These are phyloP conservation scores for Callyntrura sp. DNA, from an alignment of 2,888 invertebrate species.

Conservation along the genomic window DNA sequence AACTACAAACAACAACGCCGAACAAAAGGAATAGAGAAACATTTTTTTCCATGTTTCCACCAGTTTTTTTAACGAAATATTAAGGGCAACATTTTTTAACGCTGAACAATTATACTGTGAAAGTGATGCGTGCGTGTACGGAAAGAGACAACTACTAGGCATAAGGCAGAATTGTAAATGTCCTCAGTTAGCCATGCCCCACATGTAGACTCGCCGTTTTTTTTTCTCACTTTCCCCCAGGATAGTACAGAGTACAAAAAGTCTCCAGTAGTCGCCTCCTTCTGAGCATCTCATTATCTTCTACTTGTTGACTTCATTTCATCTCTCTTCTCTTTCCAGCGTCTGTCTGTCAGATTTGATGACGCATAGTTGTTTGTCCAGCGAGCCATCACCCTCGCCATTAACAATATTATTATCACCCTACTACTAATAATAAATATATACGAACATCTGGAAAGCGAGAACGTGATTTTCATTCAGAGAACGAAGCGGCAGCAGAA, in stretches of 20 bases:
- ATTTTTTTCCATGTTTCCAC: conserved; percentile 8
- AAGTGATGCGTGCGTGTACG: background rate
- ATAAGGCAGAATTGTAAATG: background rate
- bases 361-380: too few relatives aligned
- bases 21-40: conserved; percentile 11
- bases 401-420: too few relatives aligned
- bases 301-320: conserved; percentile 37
- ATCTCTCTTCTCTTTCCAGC: background rate
- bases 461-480: conserved; percentile 31
- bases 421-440: conserved; percentile 12
- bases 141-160: too few relatives aligned
- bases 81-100: background rate
- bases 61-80: background rate
- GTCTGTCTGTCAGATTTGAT: conserved; percentile 17
- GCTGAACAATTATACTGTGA: background rate
- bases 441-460: background rate
- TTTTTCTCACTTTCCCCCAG: conserved; percentile 18
- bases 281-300: conserved; percentile 26
- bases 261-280: conserved; percentile 7
- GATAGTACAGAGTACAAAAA: background rate
- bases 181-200: background rate
- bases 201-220: too few relatives aligned
- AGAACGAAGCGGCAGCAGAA: background rate
- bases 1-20: background rate
- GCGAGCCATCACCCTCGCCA: too few relatives aligned